Conservation (phyloP, 2,797 vertebrate species). For the Gouania willdenowi region DNA sequence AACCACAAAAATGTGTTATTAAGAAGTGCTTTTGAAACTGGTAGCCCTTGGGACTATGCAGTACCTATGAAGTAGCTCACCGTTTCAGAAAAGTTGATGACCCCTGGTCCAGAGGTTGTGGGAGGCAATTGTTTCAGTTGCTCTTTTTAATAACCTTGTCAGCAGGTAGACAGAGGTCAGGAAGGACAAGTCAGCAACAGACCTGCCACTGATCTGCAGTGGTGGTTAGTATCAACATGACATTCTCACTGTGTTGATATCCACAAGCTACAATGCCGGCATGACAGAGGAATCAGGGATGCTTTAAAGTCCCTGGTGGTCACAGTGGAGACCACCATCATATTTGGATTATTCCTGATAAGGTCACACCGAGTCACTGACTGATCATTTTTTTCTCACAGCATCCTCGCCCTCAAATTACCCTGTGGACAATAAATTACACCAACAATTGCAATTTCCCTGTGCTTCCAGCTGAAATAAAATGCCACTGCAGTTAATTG, state of each 20-base stretch:
- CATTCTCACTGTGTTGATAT: conserved; percentile 30
- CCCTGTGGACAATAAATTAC: conserved; percentile 14
- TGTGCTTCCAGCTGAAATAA: conserved; percentile 12
- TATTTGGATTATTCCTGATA: too few species aligned
- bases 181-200: conserved; percentile 15
- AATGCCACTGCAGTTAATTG: conserved; percentile 15
- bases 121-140: conserved; percentile 1
- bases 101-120: too few species aligned
- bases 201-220: conserved; percentile 15
- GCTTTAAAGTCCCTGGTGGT: too few species aligned
- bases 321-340: too few species aligned
- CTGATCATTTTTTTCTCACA: too few species aligned
- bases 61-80: too few species aligned
- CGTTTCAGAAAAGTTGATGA: too few species aligned
- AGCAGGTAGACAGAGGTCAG: conserved; percentile 18
- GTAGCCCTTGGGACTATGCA: too few species aligned
- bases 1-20: too few species aligned
- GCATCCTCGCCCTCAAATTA: conserved; percentile 13
- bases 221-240: conserved; percentile 55
- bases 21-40: too few species aligned
- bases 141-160: conserved; percentile 41
- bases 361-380: too few species aligned
- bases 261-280: conserved; percentile 9
- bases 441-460: conserved; percentile 9
- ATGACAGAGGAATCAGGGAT: neutral